Evolutionary conservation across 37 sponge, comb jelly and placozoan species (phyloP), one percentile per base, ranked within the genome.

Genomic region (Bolinopsis microptera): DNA sequence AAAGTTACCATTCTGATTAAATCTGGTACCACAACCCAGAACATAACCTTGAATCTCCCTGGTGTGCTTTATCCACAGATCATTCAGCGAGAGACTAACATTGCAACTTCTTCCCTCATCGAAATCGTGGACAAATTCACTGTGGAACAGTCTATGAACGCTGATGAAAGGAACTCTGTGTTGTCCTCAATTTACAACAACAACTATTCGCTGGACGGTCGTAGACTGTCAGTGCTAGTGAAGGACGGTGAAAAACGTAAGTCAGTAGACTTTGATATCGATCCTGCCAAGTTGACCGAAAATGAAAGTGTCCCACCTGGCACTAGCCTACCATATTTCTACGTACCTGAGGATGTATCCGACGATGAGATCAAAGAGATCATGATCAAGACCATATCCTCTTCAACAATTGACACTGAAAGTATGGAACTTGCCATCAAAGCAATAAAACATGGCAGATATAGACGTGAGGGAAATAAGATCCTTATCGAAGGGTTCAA

Each of bases 121-220:
- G 90, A 86, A 34, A 40, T 86, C 9, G 61, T 86, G 1, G 90
- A 86, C 31, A 41, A 41, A 3, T 86, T 86, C 35, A 86, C 90
- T 41, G 90, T 38, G 9, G 61, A 86, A 1, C 38, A 86, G 48
- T 25, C 38, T 0, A 86, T 86, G 90, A 86, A 38, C 26, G 90
- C 90, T 2, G 35, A 22, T 41, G 61, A 41, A 40, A 28, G 90
- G 23, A 86, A 86, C 48, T 86, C 90, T 23, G 61, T 86, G 9
- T 41, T 86, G 61, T 86, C 90, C 27, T 86, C 90, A 0, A 86
- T 86, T 1, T 86, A 86, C 48, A 86, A 86, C 35, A 86, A 86
- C 31, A 86, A 86, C 61, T 86, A 86, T 41, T n/a, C 18, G 9
- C 31, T 86, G 24, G 90, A 86, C 23, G 90, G 90, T 2, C 32